Conservation (phyloP, 1,140 invertebrate species). For the Sinonovacula constricta region DNA sequence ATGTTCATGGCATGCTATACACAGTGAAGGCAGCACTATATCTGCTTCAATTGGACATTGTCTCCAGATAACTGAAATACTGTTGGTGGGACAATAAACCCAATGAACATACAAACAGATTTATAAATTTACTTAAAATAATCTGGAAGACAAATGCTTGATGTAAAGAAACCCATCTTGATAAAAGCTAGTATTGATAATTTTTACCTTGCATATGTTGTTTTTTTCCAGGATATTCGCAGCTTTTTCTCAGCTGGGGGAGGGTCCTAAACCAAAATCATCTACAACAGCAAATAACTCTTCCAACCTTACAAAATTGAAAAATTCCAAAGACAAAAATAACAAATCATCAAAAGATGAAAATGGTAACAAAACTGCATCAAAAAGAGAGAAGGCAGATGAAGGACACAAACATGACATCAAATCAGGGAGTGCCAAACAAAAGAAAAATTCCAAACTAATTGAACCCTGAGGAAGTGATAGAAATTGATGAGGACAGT, state of each 20-base stretch:
- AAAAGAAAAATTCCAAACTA: background rate
- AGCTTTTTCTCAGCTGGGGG: constrained; percentile 35
- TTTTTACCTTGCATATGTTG: too few relatives aligned
- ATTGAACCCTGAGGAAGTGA: constrained; percentile 16
- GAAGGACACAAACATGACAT: constrained; percentile 20
- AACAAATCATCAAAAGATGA: constrained; percentile 29
- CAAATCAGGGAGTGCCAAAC: constrained; percentile 15
- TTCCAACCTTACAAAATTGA: constrained; percentile 49
- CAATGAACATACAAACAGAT: too few relatives aligned
- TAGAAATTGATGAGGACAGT: constrained; percentile 25
- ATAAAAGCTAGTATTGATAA: too few relatives aligned
- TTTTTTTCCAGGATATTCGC: constrained; percentile 45
- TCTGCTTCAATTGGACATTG: too few relatives aligned
- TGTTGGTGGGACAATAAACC: too few relatives aligned
- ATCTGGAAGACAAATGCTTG: background rate
- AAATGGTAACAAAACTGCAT: constrained; percentile 30
- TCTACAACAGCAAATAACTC: background rate
- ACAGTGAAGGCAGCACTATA: too few relatives aligned
- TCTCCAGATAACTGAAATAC: too few relatives aligned
- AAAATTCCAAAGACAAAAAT: constrained; percentile 42
- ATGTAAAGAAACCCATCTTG: background rate
- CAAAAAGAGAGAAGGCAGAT: constrained; percentile 1
- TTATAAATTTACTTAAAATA: background rate
- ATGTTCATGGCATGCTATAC: too few relatives aligned
- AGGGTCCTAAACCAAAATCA: background rate